These are phyloP conservation scores for Watsonalla binaria DNA, from an alignment of 2,888 invertebrate species.

Conservation along the genomic window DNA sequence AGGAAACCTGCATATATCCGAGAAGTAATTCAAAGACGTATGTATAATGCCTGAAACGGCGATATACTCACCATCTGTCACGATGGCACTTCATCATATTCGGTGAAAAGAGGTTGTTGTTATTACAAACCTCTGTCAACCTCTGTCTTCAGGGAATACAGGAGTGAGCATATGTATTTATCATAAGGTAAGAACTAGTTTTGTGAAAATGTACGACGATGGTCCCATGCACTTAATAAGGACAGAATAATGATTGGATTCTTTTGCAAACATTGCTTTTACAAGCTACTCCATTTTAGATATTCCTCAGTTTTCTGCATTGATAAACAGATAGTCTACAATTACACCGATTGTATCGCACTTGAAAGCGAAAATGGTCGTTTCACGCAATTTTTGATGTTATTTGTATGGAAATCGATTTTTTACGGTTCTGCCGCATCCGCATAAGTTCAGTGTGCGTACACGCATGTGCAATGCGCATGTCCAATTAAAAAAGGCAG, in stretches of 20 bases:
- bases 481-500: constrained; percentile 56
- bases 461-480: constrained; percentile 64
- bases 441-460: constrained; percentile 49
- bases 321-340: constrained; percentile 49
- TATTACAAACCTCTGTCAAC: too few relatives aligned
- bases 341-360: constrained; percentile 56
- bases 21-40: too few relatives aligned
- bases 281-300: constrained; percentile 26
- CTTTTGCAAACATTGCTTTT: constrained; percentile 28
- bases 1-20: too few relatives aligned
- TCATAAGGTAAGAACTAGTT: too few relatives aligned
- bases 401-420: constrained; percentile 69
- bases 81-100: too few relatives aligned
- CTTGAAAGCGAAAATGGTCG: constrained; percentile 54
- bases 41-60: too few relatives aligned
- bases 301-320: constrained; percentile 63
- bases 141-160: too few relatives aligned
- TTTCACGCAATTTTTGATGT: constrained; percentile 54
- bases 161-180: too few relatives aligned
- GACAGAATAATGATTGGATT: constrained; percentile 10
- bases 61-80: too few relatives aligned
- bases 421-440: constrained; percentile 44
- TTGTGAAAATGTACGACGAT: too few relatives aligned
- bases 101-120: too few relatives aligned
- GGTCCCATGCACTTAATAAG: too few relatives aligned